Evolutionary conservation across 2,797 vertebrate genomes (phyloP).

Genomic region (Phoxinus dragarum): DNA sequence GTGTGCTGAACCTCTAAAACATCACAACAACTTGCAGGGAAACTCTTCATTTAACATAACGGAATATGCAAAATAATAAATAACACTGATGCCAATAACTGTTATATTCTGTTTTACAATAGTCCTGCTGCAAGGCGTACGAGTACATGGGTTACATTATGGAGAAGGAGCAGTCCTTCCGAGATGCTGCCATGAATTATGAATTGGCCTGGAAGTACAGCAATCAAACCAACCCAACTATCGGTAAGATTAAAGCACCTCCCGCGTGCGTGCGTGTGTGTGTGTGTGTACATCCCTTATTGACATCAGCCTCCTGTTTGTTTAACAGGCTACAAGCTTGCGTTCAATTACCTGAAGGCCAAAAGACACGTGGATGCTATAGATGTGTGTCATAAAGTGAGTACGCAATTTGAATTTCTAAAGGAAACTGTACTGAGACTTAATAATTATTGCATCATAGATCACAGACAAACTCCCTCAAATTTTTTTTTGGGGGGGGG

Average conservation of each 20-base stretch:
- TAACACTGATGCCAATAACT: not conserved
- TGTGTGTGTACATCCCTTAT: not conserved
- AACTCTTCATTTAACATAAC: not conserved
- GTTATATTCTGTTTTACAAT: constrained; percentile 36
- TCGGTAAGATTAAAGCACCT: constrained; percentile 79
- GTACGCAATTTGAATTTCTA: constrained; percentile 32
- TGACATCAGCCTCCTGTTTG: constrained; percentile 36
- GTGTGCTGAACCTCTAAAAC: not conserved
- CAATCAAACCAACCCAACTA: constrained; percentile 89
- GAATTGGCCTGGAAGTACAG: constrained; percentile 97
- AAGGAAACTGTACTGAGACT: not conserved
- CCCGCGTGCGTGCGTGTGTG: constrained; percentile 15
- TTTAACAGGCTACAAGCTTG: constrained; percentile 94
- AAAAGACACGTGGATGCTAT: constrained; percentile 95
- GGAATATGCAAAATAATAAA: not conserved
- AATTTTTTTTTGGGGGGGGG: too few species aligned
- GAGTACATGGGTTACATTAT: constrained; percentile 98
- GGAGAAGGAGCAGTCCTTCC: constrained; percentile 97
- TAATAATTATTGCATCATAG: too few species aligned
- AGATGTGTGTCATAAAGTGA: constrained; percentile 95
- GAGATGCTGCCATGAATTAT: constrained; percentile 93
- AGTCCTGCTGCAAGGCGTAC: constrained; percentile 98
- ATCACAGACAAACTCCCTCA: too few species aligned
- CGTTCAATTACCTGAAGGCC: constrained; percentile 98
- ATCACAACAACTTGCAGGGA: not conserved